phyloP scores from a whole-genome alignment of 2,113 vertebrate species.

The Excalfactoria chinensis region DNA sequence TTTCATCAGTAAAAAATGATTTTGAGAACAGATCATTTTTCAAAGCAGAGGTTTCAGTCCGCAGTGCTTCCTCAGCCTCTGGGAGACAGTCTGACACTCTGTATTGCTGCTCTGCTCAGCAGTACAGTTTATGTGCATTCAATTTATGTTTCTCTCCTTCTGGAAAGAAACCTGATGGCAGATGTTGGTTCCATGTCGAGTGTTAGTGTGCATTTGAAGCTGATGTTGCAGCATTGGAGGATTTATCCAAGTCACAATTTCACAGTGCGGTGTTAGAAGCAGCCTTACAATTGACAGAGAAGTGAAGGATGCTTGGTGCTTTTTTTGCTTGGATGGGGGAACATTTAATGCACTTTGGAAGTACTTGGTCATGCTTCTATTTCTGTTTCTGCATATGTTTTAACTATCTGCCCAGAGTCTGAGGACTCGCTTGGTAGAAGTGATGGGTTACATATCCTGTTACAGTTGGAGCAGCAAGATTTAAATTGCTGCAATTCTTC shows the following conservation, averaged over 20 bases:
- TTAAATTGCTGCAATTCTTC: neutral
- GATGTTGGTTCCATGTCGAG: fast-evolving
- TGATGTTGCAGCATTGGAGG: fast-evolving
- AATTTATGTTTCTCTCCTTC: neutral
- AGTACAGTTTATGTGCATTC: fast-evolving
- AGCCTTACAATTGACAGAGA: neutral
- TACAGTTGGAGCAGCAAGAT: neutral
- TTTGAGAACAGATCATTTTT: neutral
- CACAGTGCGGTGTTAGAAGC: neutral
- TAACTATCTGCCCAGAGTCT: neutral
- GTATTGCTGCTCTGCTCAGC: neutral
- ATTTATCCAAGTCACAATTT: neutral
- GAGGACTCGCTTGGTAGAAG: neutral
- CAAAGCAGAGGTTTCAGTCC: neutral
- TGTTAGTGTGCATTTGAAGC: neutral
- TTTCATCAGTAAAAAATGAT: neutral
- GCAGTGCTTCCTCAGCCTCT: neutral
- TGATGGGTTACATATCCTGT: neutral
- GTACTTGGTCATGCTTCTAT: neutral
- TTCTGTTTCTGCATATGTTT: neutral
- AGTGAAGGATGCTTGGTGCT: neutral
- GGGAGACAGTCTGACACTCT: neutral
- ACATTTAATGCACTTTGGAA: neutral
- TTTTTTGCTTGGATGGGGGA: neutral
- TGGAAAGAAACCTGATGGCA: fast-evolving